Percentiles rank a stretch among this genome's conserved stretches.
Conservation (phyloP, 2,113 vertebrate genomes). For the Tyrannus savana region DNA sequence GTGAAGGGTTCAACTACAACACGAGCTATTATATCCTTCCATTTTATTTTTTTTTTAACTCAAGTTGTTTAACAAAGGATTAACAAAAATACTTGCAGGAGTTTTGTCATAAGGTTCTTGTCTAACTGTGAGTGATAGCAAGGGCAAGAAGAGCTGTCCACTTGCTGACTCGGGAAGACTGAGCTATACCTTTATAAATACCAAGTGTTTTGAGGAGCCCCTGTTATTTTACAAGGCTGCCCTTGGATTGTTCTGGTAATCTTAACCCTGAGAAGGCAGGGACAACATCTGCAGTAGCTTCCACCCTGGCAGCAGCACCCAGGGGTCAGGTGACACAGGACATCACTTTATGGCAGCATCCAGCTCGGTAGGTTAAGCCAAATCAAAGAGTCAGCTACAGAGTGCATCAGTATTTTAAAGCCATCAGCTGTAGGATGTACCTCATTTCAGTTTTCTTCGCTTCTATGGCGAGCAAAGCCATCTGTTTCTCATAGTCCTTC, state of each 20-base stretch:
- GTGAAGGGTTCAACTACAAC: neutral
- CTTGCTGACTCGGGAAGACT: neutral
- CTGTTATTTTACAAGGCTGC: neutral
- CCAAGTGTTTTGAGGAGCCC: neutral
- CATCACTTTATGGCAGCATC: neutral
- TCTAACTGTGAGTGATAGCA: neutral
- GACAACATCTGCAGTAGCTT: neutral
- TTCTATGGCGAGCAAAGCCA: constrained; percentile 85
- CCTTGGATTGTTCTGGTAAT: neutral
- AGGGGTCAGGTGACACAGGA: neutral
- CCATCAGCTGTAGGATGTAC: constrained; percentile 48
- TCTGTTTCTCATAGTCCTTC: constrained; percentile 89
- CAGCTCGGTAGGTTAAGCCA: neutral
- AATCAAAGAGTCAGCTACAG: neutral
- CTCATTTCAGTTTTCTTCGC: constrained; percentile 83
- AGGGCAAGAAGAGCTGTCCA: neutral
- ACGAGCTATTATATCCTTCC: neutral
- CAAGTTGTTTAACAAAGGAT: neutral
- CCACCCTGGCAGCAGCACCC: neutral
- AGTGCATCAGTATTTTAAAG: neutral
- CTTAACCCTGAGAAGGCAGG: neutral
- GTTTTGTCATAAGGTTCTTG: neutral
- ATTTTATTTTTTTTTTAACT: neutral
- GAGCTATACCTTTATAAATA: neutral
- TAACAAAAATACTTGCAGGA: neutral